Conservation (phyloP, 2,888 invertebrate species). For the Ennomos erosarius region DNA sequence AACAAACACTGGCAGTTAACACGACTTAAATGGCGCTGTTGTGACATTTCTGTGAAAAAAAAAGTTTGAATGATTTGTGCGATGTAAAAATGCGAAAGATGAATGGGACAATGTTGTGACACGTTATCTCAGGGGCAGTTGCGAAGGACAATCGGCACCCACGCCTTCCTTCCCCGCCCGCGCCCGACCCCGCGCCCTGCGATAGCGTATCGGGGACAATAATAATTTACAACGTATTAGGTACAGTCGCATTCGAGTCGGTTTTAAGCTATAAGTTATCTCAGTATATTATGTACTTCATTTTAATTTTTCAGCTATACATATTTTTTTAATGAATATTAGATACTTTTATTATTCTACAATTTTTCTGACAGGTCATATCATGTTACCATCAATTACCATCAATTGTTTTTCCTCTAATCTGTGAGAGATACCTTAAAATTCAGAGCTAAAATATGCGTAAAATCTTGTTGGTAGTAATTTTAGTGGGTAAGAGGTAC, state of each 20-base stretch:
- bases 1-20: conserved; percentile 28
- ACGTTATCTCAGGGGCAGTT: conserved; percentile 67
- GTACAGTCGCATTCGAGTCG: conserved; percentile 19
- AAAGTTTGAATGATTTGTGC: conserved; percentile 13
- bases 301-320: no score
- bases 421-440: no score
- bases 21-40: conserved; percentile 20
- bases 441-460: no score
- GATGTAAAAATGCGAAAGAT: conserved; percentile 41
- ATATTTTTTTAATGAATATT: no score
- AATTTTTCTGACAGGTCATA: no score
- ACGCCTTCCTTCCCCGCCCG: conserved; percentile 63
- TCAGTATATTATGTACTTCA: background rate
- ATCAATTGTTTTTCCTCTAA: no score
- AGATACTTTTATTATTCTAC: no score
- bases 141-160: conserved; percentile 75
- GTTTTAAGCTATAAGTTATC: conserved; percentile 5
- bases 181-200: conserved; percentile 35
- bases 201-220: conserved; percentile 65
- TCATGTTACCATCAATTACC: no score
- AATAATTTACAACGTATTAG: conserved; percentile 25
- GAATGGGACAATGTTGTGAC: conserved; percentile 60
- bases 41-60: conserved; percentile 26
- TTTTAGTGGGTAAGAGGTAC: no score
- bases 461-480: no score